A percentile compares a stretch with the other conserved stretches of the same genome.
Conservation (phyloP, 2,113 vertebrate genomes). For the Collichthys lucidus region DNA sequence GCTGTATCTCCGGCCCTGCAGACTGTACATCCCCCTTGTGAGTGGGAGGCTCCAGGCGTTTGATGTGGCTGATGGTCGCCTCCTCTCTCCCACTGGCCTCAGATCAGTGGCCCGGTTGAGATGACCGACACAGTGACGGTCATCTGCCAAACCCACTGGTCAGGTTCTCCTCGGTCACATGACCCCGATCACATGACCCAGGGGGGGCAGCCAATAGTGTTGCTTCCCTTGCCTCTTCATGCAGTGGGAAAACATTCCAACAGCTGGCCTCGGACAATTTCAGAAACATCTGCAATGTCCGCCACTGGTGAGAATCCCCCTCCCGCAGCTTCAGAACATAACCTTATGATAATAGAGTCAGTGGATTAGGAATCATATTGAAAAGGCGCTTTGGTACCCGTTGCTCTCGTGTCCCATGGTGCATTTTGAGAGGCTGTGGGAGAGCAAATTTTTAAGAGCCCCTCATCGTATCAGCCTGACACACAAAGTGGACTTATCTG, state of each 20-base stretch:
- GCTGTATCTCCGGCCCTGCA: constrained; percentile 45
- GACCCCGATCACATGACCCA: constrained; percentile 72
- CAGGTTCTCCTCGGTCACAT: constrained; percentile 69
- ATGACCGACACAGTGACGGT: constrained; percentile 62
- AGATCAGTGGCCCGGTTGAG: constrained; percentile 71
- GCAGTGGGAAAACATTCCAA: constrained; percentile 83
- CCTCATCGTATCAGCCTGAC: constrained; percentile 28
- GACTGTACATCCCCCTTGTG: constrained; percentile 42
- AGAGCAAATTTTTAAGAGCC: constrained; percentile 23
- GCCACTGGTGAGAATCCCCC: constrained; percentile 74
- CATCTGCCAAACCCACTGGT: constrained; percentile 56
- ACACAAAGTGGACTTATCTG: constrained; percentile 43
- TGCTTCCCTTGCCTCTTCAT: constrained; percentile 68
- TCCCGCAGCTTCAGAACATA: constrained; percentile 57
- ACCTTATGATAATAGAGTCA: constrained; percentile 70
- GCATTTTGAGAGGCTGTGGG: constrained; percentile 36
- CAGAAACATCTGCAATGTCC: constrained; percentile 81
- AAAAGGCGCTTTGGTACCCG: constrained; percentile 9
- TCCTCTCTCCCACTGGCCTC: constrained; percentile 54
- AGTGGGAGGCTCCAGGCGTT: constrained; percentile 68
- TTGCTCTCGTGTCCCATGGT: constrained; percentile 30
- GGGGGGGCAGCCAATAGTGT: constrained; percentile 68
- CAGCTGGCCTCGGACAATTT: constrained; percentile 78
- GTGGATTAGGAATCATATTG: constrained; percentile 45
- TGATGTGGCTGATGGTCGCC: constrained; percentile 73